These are phyloP conservation scores for Labeo catla DNA, from an alignment of 2,113 vertebrate genomes.

Conservation along the genomic window DNA sequence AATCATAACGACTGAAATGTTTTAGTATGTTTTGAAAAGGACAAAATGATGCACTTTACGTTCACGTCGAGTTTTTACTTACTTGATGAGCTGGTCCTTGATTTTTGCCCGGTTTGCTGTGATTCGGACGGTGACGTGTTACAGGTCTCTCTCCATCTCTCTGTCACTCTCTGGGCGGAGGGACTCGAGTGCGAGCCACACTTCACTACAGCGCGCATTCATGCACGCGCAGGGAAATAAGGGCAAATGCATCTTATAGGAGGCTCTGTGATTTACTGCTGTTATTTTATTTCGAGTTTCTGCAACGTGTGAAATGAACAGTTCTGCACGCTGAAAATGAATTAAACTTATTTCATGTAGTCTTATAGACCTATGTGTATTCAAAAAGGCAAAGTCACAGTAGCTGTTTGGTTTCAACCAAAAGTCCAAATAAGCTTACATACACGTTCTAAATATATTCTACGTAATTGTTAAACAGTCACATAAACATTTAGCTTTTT, in stretches of 20 bases:
- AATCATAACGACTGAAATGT: not conserved
- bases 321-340: not conserved
- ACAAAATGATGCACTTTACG: not conserved
- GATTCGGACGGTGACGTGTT: constrained; percentile 25
- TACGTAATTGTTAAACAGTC: not conserved
- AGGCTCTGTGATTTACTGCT: not conserved
- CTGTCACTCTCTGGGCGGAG: constrained; percentile 29
- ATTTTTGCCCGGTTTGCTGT: not conserved
- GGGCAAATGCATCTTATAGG: not conserved
- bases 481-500: not conserved
- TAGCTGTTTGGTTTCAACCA: too few relatives aligned
- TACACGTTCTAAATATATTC: not conserved
- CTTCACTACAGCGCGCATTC: constrained; percentile 19
- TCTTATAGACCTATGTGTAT: not conserved
- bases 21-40: not conserved
- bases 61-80: not conserved
- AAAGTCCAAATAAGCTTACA: too few relatives aligned
- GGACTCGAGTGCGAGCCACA: constrained; percentile 5
- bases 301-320: not conserved
- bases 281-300: not conserved
- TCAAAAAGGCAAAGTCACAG: not conserved
- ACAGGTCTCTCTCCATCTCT: constrained; percentile 33
- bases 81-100: constrained; percentile 2
- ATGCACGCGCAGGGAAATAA: constrained; percentile 29
- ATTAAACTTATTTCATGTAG: not conserved